phyloP scores from a whole-genome alignment of 2,113 vertebrate genomes.

The Athene noctua region DNA sequence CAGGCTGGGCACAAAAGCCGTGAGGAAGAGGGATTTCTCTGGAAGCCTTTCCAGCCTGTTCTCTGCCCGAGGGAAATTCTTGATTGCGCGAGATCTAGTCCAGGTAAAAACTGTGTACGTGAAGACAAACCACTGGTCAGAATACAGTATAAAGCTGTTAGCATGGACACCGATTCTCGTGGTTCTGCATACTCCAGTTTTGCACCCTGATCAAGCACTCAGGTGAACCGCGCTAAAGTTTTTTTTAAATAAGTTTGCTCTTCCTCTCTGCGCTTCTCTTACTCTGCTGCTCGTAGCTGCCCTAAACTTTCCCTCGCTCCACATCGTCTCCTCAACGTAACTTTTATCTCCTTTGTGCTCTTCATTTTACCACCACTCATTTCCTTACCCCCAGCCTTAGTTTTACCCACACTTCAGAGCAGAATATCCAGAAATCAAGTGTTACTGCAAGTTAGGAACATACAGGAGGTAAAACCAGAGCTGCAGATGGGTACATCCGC shows the following conservation, averaged over 20 bases:
- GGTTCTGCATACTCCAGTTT: background rate
- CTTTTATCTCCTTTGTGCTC: background rate
- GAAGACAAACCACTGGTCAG: background rate
- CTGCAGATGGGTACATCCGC: background rate
- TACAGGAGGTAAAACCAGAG: background rate
- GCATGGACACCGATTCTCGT: background rate
- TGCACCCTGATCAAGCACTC: background rate
- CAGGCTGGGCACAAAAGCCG: background rate
- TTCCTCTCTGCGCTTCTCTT: background rate
- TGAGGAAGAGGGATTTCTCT: background rate
- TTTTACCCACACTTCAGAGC: background rate
- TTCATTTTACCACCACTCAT: background rate
- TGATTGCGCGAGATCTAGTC: background rate
- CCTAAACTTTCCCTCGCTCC: background rate
- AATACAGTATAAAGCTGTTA: background rate
- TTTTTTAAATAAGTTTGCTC: background rate
- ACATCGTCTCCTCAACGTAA: background rate
- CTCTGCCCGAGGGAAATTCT: background rate
- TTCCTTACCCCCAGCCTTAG: background rate
- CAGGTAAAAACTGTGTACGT: no score
- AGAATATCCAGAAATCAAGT: background rate
- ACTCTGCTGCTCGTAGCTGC: background rate
- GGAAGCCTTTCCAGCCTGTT: background rate
- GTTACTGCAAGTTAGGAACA: background rate
- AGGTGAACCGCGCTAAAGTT: background rate